Evolutionary conservation across 2,113 vertebrate genomes (phyloP).

Genomic region (Chionis minor): DNA sequence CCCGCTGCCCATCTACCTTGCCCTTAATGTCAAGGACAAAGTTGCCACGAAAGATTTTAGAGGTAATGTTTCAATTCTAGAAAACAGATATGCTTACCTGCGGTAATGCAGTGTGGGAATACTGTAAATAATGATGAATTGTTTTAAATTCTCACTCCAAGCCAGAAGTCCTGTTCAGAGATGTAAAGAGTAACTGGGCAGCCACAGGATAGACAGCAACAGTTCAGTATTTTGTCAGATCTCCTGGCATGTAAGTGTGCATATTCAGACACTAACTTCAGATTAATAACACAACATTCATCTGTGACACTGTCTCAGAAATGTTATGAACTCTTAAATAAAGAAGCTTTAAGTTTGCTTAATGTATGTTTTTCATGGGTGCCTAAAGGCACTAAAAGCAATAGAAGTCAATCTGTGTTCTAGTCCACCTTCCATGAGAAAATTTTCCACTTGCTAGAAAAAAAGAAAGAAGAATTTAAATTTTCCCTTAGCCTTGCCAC

Average conservation of each 20-base stretch:
- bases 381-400: background rate
- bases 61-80: constrained; percentile 58
- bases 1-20: constrained; percentile 85
- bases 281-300: background rate
- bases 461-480: background rate
- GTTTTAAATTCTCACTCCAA: background rate
- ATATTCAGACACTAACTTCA: background rate
- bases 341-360: background rate
- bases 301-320: background rate
- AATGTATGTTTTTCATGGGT: background rate
- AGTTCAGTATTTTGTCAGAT: background rate
- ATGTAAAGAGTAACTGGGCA: background rate
- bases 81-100: background rate
- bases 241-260: background rate
- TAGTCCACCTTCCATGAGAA: background rate
- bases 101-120: background rate
- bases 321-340: background rate
- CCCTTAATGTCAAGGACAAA: constrained; percentile 82
- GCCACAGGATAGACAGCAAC: background rate
- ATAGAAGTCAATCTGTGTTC: background rate
- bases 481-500: background rate
- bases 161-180: background rate
- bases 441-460: background rate
- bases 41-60: constrained; percentile 77
- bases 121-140: background rate